Conservation (phyloP, 2,113 vertebrate species). For the Corythoichthys haematopterus region DNA sequence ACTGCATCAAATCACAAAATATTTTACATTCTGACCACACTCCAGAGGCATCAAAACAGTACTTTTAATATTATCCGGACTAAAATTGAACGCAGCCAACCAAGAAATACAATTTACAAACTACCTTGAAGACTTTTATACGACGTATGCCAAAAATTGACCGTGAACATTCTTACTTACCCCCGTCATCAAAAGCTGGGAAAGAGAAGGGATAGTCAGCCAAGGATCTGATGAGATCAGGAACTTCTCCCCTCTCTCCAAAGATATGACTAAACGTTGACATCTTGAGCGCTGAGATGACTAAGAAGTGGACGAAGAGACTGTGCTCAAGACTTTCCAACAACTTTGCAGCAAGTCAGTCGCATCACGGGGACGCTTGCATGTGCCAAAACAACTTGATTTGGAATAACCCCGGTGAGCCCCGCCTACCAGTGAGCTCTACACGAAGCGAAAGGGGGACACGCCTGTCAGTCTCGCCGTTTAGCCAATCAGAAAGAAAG, state of each 20-base stretch:
- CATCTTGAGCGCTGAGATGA: conserved; percentile 34
- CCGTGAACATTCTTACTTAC: conserved; percentile 37
- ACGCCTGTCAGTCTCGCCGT: conserved; percentile 9
- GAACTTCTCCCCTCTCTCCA: conserved; percentile 75
- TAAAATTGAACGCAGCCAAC: not conserved
- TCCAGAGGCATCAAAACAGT: no score
- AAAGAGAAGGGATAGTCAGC: conserved; percentile 80
- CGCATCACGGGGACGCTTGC: conserved; percentile 34
- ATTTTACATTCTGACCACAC: no score
- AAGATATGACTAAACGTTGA: conserved; percentile 28
- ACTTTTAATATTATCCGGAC: not conserved
- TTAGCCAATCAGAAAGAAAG: conserved; percentile 17
- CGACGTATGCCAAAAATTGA: not conserved
- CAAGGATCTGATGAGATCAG: conserved; percentile 82
- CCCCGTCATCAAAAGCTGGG: conserved; percentile 68
- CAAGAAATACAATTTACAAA: not conserved
- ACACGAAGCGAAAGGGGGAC: rapidly evolving
- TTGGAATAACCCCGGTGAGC: not conserved
- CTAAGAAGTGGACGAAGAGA: not conserved
- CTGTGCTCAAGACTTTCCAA: conserved; percentile 12
- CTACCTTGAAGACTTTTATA: not conserved
- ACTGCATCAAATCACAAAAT: not conserved
- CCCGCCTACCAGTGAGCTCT: conserved; percentile 5
- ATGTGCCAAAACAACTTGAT: conserved; percentile 22
- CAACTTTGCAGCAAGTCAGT: conserved; percentile 32